Percentiles rank a stretch among this genome's conserved stretches.
These are phyloP conservation scores for Axis porcinus DNA, from an alignment of 2,113 vertebrate species.

Conservation along the genomic window DNA sequence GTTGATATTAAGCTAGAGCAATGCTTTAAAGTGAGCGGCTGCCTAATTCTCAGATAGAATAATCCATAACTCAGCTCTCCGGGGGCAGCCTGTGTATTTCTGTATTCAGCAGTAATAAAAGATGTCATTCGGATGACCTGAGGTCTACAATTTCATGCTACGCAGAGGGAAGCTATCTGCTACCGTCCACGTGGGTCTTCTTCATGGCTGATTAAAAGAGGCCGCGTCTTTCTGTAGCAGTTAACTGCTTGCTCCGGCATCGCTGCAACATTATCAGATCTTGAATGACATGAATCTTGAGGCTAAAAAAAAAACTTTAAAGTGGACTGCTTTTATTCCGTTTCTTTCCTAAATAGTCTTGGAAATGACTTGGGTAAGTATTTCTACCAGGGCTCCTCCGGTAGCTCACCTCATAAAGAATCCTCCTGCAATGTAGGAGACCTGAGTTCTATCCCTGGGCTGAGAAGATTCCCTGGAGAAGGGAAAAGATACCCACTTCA, in stretches of 20 bases:
- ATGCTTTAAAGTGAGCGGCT: slow-evolving; percentile 61
- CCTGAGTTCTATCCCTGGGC: background rate
- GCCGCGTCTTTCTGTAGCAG: slow-evolving; percentile 11
- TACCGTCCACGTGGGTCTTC: background rate
- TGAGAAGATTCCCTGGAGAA: background rate
- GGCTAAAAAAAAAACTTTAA: background rate
- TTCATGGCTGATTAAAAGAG: slow-evolving; percentile 41
- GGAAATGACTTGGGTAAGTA: background rate
- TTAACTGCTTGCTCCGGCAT: background rate
- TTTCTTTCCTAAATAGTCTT: background rate
- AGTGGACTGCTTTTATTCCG: background rate
- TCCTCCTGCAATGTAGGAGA: background rate
- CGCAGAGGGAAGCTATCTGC: slow-evolving; percentile 49
- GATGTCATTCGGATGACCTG: slow-evolving; percentile 62
- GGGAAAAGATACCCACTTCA: background rate
- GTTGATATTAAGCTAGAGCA: slow-evolving; percentile 57
- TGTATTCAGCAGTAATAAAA: slow-evolving; percentile 66
- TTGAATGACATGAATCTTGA: background rate
- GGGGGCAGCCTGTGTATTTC: slow-evolving; percentile 12
- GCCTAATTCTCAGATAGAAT: slow-evolving; percentile 52
- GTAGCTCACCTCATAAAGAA: background rate
- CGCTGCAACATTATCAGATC: background rate
- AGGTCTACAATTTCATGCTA: slow-evolving; percentile 68
- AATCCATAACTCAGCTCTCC: slow-evolving; percentile 27
- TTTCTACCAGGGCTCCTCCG: background rate